Percentiles rank a stretch among this genome's conserved stretches.
These are phyloP conservation scores for Endomychus coccineus DNA, from an alignment of 2,888 invertebrate genomes.

Conservation along the genomic window DNA sequence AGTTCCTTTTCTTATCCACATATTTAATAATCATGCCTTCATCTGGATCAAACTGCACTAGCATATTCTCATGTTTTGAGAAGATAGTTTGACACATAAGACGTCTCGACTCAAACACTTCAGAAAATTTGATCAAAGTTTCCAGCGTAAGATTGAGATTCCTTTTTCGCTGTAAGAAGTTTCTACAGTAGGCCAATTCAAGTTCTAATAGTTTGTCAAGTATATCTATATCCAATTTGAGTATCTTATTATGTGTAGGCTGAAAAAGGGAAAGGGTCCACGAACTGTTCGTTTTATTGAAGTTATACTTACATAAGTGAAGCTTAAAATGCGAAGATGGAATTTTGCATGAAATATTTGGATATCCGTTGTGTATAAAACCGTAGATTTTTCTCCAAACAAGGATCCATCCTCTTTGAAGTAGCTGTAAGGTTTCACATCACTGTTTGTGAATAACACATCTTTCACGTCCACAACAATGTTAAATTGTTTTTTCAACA, in stretches of 20 bases:
- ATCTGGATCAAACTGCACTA: background rate
- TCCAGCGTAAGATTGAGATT: background rate
- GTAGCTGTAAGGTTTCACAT: background rate
- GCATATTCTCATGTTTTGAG: background rate
- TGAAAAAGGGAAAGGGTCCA: background rate
- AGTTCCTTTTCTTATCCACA: background rate
- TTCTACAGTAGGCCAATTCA: background rate
- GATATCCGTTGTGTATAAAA: background rate
- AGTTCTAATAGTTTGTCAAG: background rate
- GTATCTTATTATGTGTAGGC: background rate
- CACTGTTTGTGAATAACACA: background rate
- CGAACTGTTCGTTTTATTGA: too few species aligned
- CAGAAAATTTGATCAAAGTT: background rate
- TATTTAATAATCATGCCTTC: background rate
- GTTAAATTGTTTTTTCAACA: background rate
- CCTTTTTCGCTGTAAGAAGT: conserved; percentile 1
- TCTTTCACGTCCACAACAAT: background rate
- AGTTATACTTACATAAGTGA: too few species aligned
- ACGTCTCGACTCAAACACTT: background rate
- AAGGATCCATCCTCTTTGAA: background rate
- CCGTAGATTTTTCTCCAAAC: background rate
- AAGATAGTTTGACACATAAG: background rate
- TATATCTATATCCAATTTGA: background rate
- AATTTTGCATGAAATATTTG: background rate
- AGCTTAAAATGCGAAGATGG: background rate